Conservation (phyloP, 1,140 invertebrate genomes). For the Dendrolimus kikuchii region DNA sequence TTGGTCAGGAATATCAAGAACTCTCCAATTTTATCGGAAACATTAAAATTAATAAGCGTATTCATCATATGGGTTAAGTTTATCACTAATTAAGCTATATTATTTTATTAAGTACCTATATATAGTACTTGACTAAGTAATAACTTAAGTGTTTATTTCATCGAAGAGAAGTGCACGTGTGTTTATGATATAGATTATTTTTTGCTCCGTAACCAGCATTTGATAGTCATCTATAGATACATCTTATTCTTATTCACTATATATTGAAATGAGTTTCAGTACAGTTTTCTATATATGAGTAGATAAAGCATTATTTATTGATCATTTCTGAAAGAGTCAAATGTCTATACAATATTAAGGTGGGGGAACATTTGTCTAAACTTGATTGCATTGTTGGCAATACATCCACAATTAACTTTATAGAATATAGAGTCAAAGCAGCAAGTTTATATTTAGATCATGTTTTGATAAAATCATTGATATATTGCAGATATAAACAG, state of each 20-base stretch:
- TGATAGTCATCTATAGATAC: slow-evolving; percentile 32
- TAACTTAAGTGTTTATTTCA: slow-evolving; percentile 15
- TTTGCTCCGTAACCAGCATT: slow-evolving; percentile 60
- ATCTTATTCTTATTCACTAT: slow-evolving; percentile 29
- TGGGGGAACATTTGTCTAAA: too few relatives aligned
- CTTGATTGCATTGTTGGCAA: too few relatives aligned
- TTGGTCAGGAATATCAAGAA: slow-evolving; percentile 66
- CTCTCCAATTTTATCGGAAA: slow-evolving; percentile 64
- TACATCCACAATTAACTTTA: too few relatives aligned
- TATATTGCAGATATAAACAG: too few relatives aligned
- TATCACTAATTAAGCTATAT: slow-evolving; percentile 39
- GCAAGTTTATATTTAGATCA: too few relatives aligned
- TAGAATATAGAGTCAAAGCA: too few relatives aligned
- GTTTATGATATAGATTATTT: slow-evolving; percentile 25
- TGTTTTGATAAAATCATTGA: too few relatives aligned
- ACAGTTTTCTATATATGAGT: slow-evolving; percentile 21
- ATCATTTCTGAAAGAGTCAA: too few relatives aligned
- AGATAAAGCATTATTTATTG: slow-evolving; percentile 3
- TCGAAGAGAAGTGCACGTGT: slow-evolving; percentile 35
- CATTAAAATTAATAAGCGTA: slow-evolving; percentile 71
- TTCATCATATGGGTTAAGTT: slow-evolving; percentile 59
- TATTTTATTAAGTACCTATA: slow-evolving; percentile 10
- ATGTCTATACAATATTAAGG: too few relatives aligned
- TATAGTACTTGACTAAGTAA: neutral
- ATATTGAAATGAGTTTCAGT: slow-evolving; percentile 22